Evolutionary conservation across 2,888 invertebrate species (phyloP).

Genomic region (Saturnia japonica): DNA sequence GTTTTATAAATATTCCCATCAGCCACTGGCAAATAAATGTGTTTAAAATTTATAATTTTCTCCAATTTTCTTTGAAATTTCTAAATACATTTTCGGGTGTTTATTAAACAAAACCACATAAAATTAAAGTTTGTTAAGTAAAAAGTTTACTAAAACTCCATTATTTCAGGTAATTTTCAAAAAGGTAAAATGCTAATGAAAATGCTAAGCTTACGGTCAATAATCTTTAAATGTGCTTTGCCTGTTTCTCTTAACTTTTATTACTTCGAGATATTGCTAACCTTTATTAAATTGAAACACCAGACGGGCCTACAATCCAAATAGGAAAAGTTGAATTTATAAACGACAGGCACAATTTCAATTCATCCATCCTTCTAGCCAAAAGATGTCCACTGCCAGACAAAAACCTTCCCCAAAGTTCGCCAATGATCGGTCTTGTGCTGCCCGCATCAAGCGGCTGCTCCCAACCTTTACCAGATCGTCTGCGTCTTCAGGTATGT

Average conservation of each 20-base stretch:
- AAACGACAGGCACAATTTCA: no score
- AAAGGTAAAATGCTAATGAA: neutral
- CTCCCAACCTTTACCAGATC: no score
- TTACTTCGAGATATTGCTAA: neutral
- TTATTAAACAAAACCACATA: neutral
- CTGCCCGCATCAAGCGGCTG: no score
- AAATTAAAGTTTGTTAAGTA: neutral
- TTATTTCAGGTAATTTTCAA: neutral
- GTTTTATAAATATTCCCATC: neutral
- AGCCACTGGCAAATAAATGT: neutral
- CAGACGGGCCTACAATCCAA: neutral
- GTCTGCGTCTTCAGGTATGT: no score
- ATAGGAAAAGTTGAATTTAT: neutral
- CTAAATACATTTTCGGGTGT: neutral
- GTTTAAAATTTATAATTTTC: neutral
- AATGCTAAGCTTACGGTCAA: neutral
- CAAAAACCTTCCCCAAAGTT: no score
- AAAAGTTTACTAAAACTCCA: neutral
- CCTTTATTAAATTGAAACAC: neutral
- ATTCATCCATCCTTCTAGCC: no score
- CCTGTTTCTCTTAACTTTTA: neutral
- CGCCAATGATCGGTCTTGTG: no score
- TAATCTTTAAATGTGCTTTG: neutral
- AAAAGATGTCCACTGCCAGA: no score
- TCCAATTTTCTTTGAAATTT: neutral